Evolutionary conservation across 2,888 invertebrate species (phyloP), one percentile per base, ranked within the genome.

Genomic region (Drosophila peninsularis): DNA sequence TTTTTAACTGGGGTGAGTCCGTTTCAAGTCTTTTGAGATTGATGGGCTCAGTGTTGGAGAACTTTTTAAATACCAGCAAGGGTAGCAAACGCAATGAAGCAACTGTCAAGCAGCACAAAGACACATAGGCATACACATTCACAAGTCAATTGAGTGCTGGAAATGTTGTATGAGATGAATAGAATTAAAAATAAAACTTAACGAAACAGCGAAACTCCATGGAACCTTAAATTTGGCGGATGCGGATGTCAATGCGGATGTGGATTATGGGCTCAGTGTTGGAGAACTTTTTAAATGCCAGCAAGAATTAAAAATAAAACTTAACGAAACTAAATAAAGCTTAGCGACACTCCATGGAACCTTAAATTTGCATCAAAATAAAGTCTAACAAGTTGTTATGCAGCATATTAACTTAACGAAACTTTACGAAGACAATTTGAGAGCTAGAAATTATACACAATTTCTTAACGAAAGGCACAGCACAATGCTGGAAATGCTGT

Each of bases 81-180:
- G 61, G 19, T 64, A 41, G 42, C 36, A 36, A 45, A 24, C 45
- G 24, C 21, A 64, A 53, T 54, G 62, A 65, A 54, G 41, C 47
- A 62, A 65, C 17, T 34, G 45, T 53, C 45, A 30, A 19, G 36
- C 55, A 17, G 49, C 17, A 39, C 13, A 45, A 39, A 34, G 13
- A 24, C n/a, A 30, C 50, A n/a, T 5, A 19, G 5, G 17, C 17
- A 30, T 4, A 47, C 0, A 24, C 24, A 24, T 24, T 3, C 24
- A 30, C 32, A 17, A 47, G 47, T 47, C 19, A 60, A 32, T 34
- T 11, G 37, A 49, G 17, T 13, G 39, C 39, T n/a, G n/a, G n/a
- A n/a, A n/a, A n/a, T n/a, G n/a, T n/a, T n/a, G n/a, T n/a, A n/a
- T n/a, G n/a, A n/a, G n/a, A n/a, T n/a, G n/a, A n/a, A n/a, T n/a